Base-by-base conservation (phyloP, 2,888 invertebrate genomes). In the Calliphora vomitoria region DNA sequence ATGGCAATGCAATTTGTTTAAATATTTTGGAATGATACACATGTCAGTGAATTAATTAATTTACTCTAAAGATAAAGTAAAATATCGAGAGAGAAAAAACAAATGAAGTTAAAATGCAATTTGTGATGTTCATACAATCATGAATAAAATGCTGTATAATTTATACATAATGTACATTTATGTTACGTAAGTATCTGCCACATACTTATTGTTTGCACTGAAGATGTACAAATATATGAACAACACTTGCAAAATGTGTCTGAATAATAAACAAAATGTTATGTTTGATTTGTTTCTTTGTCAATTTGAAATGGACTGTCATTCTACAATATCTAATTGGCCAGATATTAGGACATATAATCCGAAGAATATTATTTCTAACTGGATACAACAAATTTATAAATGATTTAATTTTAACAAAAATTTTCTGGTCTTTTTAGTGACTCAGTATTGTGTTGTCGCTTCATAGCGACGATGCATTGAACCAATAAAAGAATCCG, bases 11-110 rank as follows among this genome's bases (percentile, higher is more conserved):
- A 83, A 38, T 82, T 83, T 69, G 53, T 25, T 53, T 83, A 83
- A 62, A 62, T 69, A 62, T 76, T 83, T 79, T 69, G 78, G 74
- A 64, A 74, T 75, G 80, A 76, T 66, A 91, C 90, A 91, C 93
- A 93, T 93, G 93, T 90, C 92, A 91, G 90, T 92, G 93, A 93
- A 93, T 93, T 93, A 93, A 93, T 93, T 93, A 93, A 93, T 92
- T 93, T 92, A 91, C 92, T 91, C 91, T 90, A 90, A 91, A 90
- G 91, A 92, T 91, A 87, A 76, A 88, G 66, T 68, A 74, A 60
- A 85, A 84, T 71, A 62, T 55, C 87, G 86, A 85, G 83, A 89
- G 86, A 89, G 87, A 86, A 55, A 81, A 44, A 20, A 58, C 62
- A 15, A 66, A 55, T 44, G 18, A 47, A 66, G 31, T 55, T 64